Conservation (phyloP, 2,113 vertebrate genomes). For the Shinisaurus crocodilurus region DNA sequence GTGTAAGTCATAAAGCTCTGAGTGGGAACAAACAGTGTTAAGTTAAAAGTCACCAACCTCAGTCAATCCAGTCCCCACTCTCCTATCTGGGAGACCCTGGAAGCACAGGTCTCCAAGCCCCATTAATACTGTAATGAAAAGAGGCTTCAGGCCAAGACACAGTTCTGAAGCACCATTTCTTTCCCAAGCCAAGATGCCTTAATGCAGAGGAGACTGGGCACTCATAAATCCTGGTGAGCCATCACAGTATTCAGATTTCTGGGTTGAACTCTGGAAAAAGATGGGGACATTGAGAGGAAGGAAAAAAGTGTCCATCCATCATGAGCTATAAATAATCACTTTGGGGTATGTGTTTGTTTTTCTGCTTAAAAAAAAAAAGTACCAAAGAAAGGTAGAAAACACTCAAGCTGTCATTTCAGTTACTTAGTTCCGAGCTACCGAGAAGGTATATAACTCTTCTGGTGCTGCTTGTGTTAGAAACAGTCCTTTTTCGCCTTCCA, state of each 20-base stretch:
- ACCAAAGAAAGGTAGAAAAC: conserved; percentile 61
- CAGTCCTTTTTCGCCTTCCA: conserved; percentile 54
- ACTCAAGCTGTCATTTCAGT: conserved; percentile 57
- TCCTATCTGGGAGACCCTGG: conserved; percentile 37
- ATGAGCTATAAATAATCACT: conserved; percentile 53
- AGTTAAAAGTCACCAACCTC: background rate
- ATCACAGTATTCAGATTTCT: conserved; percentile 35
- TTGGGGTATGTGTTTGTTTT: background rate
- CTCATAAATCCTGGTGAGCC: conserved; percentile 36
- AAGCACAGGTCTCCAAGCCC: conserved; percentile 37
- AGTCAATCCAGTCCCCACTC: conserved; percentile 23
- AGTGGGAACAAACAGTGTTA: conserved; percentile 11
- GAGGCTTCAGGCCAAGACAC: conserved; percentile 34
- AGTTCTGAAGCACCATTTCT: conserved; percentile 42
- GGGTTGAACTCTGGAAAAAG: conserved; percentile 49
- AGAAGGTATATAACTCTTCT: conserved; percentile 51
- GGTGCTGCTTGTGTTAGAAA: conserved; percentile 42
- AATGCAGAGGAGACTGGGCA: conserved; percentile 51
- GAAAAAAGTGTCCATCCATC: conserved; percentile 29
- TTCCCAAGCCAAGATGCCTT: conserved; percentile 52
- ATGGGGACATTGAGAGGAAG: conserved; percentile 54
- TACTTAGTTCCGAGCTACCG: conserved; percentile 56
- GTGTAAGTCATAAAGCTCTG: conserved; percentile 15
- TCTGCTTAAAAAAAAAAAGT: conserved; percentile 39
- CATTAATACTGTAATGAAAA: conserved; percentile 44